phyloP scores from a whole-genome alignment of 2,888 invertebrate species.

The Sylvicola fuscatus region DNA sequence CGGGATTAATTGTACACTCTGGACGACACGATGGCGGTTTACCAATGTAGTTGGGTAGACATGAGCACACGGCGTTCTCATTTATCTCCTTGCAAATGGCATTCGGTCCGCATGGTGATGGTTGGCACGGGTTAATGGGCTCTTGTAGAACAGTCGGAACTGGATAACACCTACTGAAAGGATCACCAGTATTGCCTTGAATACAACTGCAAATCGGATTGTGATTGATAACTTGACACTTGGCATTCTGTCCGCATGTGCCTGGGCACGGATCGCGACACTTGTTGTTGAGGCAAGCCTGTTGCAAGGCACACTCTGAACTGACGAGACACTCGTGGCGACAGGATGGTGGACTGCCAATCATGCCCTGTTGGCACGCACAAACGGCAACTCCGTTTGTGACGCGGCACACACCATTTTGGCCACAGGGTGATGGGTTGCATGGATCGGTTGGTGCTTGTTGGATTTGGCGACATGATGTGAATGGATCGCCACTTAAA shows the following conservation, averaged over 20 bases:
- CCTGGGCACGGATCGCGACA: conserved; percentile 60
- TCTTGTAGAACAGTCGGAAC: conserved; percentile 18
- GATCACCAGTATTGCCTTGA: conserved; percentile 49
- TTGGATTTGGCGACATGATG: conserved; percentile 27
- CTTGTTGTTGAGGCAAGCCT: conserved; percentile 50
- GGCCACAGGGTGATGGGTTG: conserved; percentile 65
- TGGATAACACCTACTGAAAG: conserved; percentile 41
- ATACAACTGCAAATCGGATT: conserved; percentile 62
- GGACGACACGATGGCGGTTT: conserved; percentile 44
- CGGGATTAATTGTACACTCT: conserved; percentile 41
- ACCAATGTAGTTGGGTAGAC: conserved; percentile 36
- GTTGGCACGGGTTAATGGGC: conserved; percentile 34
- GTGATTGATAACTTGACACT: conserved; percentile 63
- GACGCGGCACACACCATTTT: conserved; percentile 57
- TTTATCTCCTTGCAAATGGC: conserved; percentile 35
- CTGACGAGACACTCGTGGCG: conserved; percentile 62
- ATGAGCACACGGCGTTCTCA: conserved; percentile 36
- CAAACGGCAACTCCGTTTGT: conserved; percentile 47
- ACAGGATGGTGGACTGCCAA: conserved; percentile 53
- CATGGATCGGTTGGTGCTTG: conserved; percentile 35
- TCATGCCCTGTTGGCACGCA: conserved; percentile 45
- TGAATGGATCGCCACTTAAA: conserved; percentile 46
- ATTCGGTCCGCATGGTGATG: conserved; percentile 41
- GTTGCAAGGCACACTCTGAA: conserved; percentile 50
- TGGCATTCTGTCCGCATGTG: conserved; percentile 55